A percentile compares a stretch with the other conserved stretches of the same genome.
Conservation (phyloP, 2,113 vertebrate genomes). For the Coracopsis vasa region DNA sequence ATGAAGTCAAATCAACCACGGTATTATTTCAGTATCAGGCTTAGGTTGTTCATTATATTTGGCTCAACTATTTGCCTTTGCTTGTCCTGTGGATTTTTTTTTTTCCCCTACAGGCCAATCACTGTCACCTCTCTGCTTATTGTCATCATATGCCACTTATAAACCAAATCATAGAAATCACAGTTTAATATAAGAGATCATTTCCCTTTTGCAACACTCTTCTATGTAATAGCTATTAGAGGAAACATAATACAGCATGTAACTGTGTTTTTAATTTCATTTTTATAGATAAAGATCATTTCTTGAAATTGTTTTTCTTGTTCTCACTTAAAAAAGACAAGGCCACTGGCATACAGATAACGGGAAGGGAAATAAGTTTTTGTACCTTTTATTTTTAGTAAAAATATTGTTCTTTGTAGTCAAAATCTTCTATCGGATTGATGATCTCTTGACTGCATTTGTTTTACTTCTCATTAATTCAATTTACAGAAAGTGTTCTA, state of each 20-base stretch:
- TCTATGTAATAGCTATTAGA: not conserved
- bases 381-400: not conserved
- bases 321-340: not conserved
- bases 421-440: not conserved
- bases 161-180: not conserved
- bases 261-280: not conserved
- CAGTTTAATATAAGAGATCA: not conserved
- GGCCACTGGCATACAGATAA: not conserved
- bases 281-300: not conserved
- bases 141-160: not conserved
- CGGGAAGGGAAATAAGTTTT: not conserved
- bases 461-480: not conserved
- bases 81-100: not conserved
- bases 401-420: not conserved
- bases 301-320: slow-evolving; percentile 3
- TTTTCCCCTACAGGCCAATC: not conserved
- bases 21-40: not conserved
- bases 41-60: not conserved
- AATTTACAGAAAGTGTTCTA: not conserved
- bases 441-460: not conserved
- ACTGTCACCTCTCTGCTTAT: not conserved
- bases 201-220: not conserved
- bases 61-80: not conserved
- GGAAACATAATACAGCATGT: not conserved
- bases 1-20: not conserved